Evolutionary conservation across 1,140 invertebrate species (phyloP), one percentile per base, ranked within the genome.

Genomic region (Steinernema feltiae): DNA sequence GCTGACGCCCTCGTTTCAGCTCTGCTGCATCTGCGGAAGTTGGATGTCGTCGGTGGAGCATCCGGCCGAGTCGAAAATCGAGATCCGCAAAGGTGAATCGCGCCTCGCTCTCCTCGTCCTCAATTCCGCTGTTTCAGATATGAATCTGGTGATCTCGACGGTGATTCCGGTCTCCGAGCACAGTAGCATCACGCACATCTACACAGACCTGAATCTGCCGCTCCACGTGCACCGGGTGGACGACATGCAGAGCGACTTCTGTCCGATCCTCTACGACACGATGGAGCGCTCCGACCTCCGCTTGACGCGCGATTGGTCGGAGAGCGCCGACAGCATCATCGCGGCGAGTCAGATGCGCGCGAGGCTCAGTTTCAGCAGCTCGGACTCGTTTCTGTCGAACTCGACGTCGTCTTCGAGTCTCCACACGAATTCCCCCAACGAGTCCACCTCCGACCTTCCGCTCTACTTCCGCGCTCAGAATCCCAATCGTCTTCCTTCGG

Each of bases 31-130:
- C 15, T 63, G 53, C 24, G 53, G 53, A 15, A 63, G 53, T 27
- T 63, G 53, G 53, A 63, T 63, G 53, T 63, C 53, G 7, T 63
- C 53, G 3, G 24, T 63, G 7, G 53, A 63, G 53, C 53, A 63
- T 21, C 53, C 53, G 2, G 12, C 53, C 12, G 24, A 12, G 12
- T 63, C 53, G 3, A 63, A 63, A 27, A 27, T 63, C 15, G 53
- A 63, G 53, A 27, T 63, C 53, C 15, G 53, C 15, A 63, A 63
- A 63, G 53, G 53, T n/a, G 15, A 63, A 17, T n/a, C 24, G 2
- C 53, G 53, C 24, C 53, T 63, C 12, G 24, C 24, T 27, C 53
- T 15, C 53, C 15, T 27, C 24, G 24, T n/a, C 24, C 53, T 27
- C 24, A 63, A 63, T 41, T 18, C 35, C 35, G 7, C 53, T 63